Percentiles rank a stretch among this genome's conserved stretches.
Evolutionary conservation across 2,797 vertebrate genomes (phyloP).

Genomic region (Avahi laniger): DNA sequence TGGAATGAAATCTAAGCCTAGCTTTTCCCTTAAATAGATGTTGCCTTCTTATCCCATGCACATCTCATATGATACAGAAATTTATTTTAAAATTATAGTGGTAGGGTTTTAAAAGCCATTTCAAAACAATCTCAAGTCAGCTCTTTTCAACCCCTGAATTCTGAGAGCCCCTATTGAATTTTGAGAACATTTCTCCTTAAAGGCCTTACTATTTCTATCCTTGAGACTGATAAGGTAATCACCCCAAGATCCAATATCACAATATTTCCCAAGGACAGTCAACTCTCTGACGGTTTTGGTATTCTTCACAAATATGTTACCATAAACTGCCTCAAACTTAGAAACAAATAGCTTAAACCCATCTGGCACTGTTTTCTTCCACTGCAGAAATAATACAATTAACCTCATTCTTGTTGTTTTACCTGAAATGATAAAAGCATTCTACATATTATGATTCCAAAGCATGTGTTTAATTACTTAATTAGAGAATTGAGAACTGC

Average conservation of each 20-base stretch:
- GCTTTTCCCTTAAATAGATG: neutral
- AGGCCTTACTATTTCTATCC: neutral
- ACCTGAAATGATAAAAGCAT: conserved; percentile 36
- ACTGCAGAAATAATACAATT: conserved; percentile 16
- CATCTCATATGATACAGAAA: neutral
- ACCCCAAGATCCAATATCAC: neutral
- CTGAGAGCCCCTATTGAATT: neutral
- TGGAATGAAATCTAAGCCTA: neutral
- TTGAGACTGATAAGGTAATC: neutral
- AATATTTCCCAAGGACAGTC: neutral
- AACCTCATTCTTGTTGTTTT: conserved; percentile 39
- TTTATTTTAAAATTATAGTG: neutral
- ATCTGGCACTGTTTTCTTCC: neutral
- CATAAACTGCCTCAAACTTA: neutral
- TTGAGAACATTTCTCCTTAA: neutral
- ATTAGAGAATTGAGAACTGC: conserved; percentile 12
- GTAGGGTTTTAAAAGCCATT: neutral
- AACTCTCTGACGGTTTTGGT: neutral
- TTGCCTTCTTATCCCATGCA: neutral
- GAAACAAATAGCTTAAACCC: neutral
- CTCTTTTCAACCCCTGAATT: neutral
- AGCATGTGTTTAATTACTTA: conserved; percentile 59
- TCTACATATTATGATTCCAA: neutral
- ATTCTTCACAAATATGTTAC: neutral
- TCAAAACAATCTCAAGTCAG: neutral